phyloP scores from a whole-genome alignment of 1,140 invertebrate genomes.

The Bombus balteatus region DNA sequence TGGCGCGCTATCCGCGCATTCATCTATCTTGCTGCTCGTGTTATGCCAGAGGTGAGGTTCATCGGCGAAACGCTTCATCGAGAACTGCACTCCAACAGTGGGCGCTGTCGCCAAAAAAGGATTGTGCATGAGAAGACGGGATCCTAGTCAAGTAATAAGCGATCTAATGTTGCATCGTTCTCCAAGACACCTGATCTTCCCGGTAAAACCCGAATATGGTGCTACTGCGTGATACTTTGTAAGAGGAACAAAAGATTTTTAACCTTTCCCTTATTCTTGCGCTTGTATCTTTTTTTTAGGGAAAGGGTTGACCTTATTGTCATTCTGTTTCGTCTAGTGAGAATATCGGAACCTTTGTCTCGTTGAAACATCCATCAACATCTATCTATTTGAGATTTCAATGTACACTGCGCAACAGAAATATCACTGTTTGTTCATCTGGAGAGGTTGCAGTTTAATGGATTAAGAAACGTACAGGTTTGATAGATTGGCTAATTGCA shows the following conservation, averaged over 20 bases:
- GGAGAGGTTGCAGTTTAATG: conserved; percentile 31
- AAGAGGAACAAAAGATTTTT: not conserved
- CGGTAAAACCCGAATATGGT: conserved; percentile 37
- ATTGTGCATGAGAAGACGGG: conserved; percentile 13
- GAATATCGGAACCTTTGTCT: not conserved
- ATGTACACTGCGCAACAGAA: not conserved
- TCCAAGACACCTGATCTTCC: conserved; percentile 26
- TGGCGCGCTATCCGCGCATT: conserved; percentile 59
- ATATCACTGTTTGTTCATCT: conserved; percentile 6
- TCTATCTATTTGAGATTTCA: not conserved
- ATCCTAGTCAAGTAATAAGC: conserved; percentile 28
- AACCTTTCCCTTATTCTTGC: not conserved
- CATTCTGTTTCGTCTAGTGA: not conserved
- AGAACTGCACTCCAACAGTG: not conserved
- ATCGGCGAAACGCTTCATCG: conserved; percentile 25
- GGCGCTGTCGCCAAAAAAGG: conserved; percentile 51
- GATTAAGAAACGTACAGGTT: conserved; percentile 35
- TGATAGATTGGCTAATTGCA: conserved; percentile 42
- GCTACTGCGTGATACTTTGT: not conserved
- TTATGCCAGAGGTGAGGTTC: conserved; percentile 71
- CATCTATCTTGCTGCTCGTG: conserved; percentile 68
- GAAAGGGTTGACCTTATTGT: not conserved
- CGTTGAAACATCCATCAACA: not conserved
- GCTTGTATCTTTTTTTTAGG: not conserved
- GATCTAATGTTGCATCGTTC: not conserved